phyloP scores from a whole-genome alignment of 1,140 invertebrate species.

The Anoplolepis gracilipes region DNA sequence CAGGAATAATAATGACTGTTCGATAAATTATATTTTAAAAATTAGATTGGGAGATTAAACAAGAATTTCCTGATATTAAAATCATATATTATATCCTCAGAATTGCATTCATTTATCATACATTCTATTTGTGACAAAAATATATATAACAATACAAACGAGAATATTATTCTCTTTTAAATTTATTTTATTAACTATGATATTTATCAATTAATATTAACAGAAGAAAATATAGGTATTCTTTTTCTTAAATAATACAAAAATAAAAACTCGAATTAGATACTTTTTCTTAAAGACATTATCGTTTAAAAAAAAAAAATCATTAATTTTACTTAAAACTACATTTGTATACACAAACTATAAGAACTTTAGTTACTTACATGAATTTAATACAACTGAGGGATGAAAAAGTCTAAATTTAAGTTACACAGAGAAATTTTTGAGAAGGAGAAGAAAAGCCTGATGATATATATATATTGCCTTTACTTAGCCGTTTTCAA shows the following conservation, averaged over 20 bases:
- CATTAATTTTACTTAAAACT: not conserved
- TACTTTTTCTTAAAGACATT: not conserved
- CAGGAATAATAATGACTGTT: not conserved
- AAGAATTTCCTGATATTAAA: not conserved
- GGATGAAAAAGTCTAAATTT: conserved; percentile 25
- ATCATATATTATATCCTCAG: too few relatives aligned
- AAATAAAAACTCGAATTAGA: not conserved
- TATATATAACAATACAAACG: not conserved
- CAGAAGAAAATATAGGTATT: conserved; percentile 6
- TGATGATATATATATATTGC: conserved; percentile 52
- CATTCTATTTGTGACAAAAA: not conserved
- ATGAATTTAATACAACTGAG: conserved; percentile 5
- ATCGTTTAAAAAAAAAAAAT: conserved; percentile 9
- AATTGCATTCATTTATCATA: not conserved
- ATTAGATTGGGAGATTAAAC: not conserved
- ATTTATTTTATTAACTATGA: not conserved
- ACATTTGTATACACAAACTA: not conserved
- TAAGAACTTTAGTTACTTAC: conserved; percentile 4
- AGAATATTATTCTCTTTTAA: not conserved
- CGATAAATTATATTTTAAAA: not conserved
- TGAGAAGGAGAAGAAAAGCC: conserved; percentile 7
- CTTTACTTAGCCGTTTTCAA: conserved; percentile 51
- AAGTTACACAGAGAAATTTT: too few relatives aligned
- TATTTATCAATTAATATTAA: not conserved
- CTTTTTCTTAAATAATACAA: too few relatives aligned